Evolutionary conservation across 2,888 invertebrate genomes (phyloP).

Genomic region (Tipula helvola): DNA sequence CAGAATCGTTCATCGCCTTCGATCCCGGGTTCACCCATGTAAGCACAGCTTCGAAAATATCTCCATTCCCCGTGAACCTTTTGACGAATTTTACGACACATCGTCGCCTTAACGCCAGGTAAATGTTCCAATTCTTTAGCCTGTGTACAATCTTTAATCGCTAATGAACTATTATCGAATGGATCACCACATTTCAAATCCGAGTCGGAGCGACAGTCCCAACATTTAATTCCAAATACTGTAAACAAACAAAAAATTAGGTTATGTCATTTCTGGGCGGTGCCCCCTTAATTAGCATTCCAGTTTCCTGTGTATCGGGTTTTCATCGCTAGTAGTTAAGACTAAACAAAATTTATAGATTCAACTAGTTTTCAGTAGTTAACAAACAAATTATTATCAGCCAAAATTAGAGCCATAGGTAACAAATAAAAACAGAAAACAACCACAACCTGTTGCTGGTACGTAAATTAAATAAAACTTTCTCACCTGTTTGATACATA

Average conservation of each 20-base stretch:
- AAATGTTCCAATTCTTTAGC: conserved; percentile 49
- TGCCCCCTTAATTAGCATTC: neutral
- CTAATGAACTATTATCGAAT: conserved; percentile 78
- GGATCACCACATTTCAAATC: conserved; percentile 88
- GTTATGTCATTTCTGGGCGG: neutral
- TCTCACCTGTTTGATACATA: conserved; percentile 7
- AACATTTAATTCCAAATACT: conserved; percentile 69
- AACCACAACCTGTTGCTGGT: neutral
- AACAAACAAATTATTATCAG: neutral
- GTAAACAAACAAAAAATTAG: conserved; percentile 21
- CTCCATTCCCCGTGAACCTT: conserved; percentile 87
- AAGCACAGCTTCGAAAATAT: conserved; percentile 79
- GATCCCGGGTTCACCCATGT: conserved; percentile 81
- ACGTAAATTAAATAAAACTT: neutral
- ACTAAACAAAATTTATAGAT: neutral
- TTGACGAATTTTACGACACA: conserved; percentile 86
- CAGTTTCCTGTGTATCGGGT: neutral
- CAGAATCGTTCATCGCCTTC: conserved; percentile 83
- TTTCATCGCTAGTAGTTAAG: neutral
- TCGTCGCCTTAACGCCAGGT: conserved; percentile 57
- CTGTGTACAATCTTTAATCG: conserved; percentile 67
- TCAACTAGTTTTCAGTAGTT: neutral
- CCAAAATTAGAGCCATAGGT: neutral
- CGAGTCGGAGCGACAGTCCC: conserved; percentile 78
- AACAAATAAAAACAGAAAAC: neutral